Base-by-base conservation (phyloP, 2,797 vertebrate species). In the Microctenopoma steveboyesi region DNA sequence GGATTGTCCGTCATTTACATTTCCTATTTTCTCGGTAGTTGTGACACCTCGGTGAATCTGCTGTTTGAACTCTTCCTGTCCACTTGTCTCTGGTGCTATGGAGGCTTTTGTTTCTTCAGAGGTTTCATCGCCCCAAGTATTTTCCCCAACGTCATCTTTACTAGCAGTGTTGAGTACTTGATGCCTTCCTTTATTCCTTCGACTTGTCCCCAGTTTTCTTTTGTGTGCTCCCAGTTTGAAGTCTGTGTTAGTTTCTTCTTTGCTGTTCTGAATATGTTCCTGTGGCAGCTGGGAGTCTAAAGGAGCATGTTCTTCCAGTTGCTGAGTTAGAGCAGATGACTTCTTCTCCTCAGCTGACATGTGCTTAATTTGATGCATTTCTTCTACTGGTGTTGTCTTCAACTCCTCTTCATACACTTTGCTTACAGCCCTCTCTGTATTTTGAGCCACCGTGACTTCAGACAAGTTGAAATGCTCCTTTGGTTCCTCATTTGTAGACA, bases 141-240 rank as follows among this genome's bases (percentile, higher is more conserved):
- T 65, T 76, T 73, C 61, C n/a, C 37, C 43, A 55, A 11, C 28
- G 53, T 57, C 64, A 12, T 80, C 48, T 71, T 81, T 72, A 43
- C 14, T 30, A 42, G 37, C 59, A 15, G 28, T 47, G 33, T 62
- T 72, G n/a, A 63, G 42, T 18, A 7, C 50, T 2, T 76, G 58
- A 28, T 66, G 74, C 14, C 18, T 58, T 63, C 61, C 79, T 85
- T 76, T 83, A 46, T 51, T 60, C 54, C 75, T 89, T 28, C 88
- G 86, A 15, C 90, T 92, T 40, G 91, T 92, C 18, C 85, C 86
- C 13, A 88, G 28, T 80, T 89, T 89, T 57, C 83, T 91, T 74
- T 70, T 84, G 68, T 52, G 57, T 7, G 53, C 33, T 52, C 7
- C 43, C 14, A 46, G 9, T 5, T 45, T 69, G 27, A 52, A 39